Base-by-base conservation (phyloP, 2,888 invertebrate genomes). In the Apodemia duryi region DNA sequence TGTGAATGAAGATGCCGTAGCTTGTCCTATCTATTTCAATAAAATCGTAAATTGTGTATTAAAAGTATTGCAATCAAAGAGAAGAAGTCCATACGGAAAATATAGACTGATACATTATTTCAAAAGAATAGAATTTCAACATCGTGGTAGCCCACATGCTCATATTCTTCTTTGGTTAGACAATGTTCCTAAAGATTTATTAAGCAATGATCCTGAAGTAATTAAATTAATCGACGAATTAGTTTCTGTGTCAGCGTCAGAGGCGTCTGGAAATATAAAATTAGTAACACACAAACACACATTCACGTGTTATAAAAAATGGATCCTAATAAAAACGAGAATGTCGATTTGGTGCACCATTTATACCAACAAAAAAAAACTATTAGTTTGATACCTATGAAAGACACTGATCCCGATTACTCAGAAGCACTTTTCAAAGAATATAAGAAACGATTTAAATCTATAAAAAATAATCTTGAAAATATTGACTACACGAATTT, bases 131-230 rank as follows among this genome's bases (percentile, higher is more conserved):
- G 79, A 82, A 74, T 83, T 81, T 68, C 80, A 82, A 66, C 78
- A 81, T 69, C 71, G 76, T 49, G 82, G 78, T 46, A 81, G 80
- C 61, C 78, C 80, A 21, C 81, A 76, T 73, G 77, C 78, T 38
- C 77, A 81, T 70, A 75, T 79, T 66, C 62, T 81, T 21, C 62
- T 75, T 6, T 85, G 84, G 84, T 71, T 84, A 28, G 72, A 81
- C 3, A 77, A 83, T 73, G 76, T 35, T 69, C 79, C 78, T 38
- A 63, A 71, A 63, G 72, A 77, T 73, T 28, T 68, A 63, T 66
- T 76, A 61, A 66, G 64, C 32, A 70, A 71, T 67, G 64, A 70
- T 62, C 32, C 38, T 54, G 67, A 73, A 63, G 65, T 67, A 61
- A 74, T 74, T 67, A 51, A 72, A 67, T 63, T 77, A 62, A 73